These are phyloP conservation scores for Alectura lathami DNA, from an alignment of 2,113 vertebrate species.

Conservation along the genomic window DNA sequence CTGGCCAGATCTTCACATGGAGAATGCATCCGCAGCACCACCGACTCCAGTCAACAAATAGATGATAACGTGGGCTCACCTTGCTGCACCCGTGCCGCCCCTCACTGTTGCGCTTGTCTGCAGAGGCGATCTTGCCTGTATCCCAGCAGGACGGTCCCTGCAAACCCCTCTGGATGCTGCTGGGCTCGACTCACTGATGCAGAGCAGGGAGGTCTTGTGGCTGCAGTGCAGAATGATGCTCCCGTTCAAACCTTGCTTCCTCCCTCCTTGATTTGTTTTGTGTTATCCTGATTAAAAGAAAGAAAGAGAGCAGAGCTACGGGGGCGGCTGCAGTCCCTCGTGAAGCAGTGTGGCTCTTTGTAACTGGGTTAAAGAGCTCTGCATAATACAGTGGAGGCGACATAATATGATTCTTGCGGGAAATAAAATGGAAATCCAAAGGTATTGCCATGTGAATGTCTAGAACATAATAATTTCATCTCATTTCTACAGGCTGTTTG, in stretches of 20 bases:
- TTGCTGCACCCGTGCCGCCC: neutral
- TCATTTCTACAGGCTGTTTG: neutral
- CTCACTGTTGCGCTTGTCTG: neutral
- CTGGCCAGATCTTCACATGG: neutral
- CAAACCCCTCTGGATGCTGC: no score
- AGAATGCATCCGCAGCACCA: neutral
- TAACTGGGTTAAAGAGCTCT: neutral
- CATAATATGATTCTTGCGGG: neutral
- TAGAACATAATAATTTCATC: neutral
- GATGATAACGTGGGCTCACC: neutral
- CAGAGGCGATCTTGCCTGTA: neutral
- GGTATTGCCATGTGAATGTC: neutral
- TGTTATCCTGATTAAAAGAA: slow-evolving; percentile 10
- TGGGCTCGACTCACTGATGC: neutral
- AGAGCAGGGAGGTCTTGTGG: neutral
- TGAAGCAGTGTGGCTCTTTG: neutral
- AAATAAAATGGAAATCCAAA: neutral
- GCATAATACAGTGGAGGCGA: neutral
- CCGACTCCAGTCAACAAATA: neutral
- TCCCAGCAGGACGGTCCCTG: neutral
- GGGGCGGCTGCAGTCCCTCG: slow-evolving; percentile 26
- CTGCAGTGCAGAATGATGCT: neutral
- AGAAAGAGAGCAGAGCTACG: neutral
- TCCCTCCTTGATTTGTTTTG: neutral
- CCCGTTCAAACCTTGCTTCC: neutral